Conservation (phyloP, 2,113 vertebrate species). For the Thalassoma bifasciatum region DNA sequence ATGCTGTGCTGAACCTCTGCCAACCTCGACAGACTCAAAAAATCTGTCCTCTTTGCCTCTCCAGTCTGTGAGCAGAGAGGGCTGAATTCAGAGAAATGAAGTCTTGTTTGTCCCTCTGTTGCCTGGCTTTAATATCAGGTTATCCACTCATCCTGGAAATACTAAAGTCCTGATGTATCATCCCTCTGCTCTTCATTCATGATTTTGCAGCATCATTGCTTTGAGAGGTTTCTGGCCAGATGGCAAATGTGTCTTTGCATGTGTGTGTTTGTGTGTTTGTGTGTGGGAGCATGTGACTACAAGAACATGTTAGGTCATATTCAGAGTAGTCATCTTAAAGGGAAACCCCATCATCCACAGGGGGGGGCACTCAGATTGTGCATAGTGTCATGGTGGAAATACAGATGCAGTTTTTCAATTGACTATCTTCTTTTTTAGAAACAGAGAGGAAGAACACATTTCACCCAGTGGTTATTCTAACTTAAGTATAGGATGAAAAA, state of each 20-base stretch:
- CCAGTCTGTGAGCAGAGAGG: neutral
- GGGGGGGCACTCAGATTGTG: neutral
- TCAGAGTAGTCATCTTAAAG: neutral
- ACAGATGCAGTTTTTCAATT: too few relatives aligned
- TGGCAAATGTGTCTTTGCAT: neutral
- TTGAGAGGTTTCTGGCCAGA: neutral
- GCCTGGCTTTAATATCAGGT: neutral
- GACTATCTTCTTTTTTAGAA: too few relatives aligned
- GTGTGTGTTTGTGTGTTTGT: neutral
- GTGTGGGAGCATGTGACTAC: neutral
- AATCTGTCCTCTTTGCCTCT: neutral
- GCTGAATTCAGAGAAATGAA: neutral
- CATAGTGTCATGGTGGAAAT: too few relatives aligned
- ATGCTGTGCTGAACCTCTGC: slow-evolving; percentile 7
- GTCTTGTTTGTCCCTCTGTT: neutral
- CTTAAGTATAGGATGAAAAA: too few relatives aligned
- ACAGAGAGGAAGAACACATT: too few relatives aligned
- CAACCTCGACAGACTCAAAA: neutral
- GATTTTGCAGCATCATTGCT: neutral
- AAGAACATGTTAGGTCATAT: neutral
- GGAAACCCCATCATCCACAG: neutral
- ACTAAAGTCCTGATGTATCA: neutral
- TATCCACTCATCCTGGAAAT: neutral
- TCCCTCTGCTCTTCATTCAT: neutral
- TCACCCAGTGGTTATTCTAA: too few relatives aligned